A percentile compares a stretch with the other conserved stretches of the same genome.
Evolutionary conservation across 2,888 invertebrate genomes (phyloP).

Genomic region (Chirona hameri): DNA sequence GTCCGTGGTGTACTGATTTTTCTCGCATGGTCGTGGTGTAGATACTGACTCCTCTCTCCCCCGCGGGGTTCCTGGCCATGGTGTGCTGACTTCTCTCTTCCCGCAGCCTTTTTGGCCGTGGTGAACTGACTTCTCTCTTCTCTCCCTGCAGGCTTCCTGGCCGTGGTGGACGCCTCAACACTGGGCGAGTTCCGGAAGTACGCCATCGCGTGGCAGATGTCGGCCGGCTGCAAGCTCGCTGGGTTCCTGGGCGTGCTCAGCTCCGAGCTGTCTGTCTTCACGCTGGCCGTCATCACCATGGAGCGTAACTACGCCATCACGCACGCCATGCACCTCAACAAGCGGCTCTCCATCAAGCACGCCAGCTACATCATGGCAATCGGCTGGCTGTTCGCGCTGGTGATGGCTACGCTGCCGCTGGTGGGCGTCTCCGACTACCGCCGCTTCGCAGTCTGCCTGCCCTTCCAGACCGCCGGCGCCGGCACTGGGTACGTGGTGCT

Average conservation of each 20-base stretch:
- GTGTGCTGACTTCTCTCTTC: slow-evolving; percentile 41
- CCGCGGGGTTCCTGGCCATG: too few relatives aligned
- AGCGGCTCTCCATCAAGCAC: slow-evolving; percentile 79
- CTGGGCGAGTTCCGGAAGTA: slow-evolving; percentile 93
- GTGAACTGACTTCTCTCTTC: slow-evolving; percentile 60
- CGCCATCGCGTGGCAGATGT: slow-evolving; percentile 97
- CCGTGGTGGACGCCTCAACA: slow-evolving; percentile 93
- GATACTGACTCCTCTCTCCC: too few relatives aligned
- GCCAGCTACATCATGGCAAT: slow-evolving; percentile 86
- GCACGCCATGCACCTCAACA: slow-evolving; percentile 95
- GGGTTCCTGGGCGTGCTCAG: slow-evolving; percentile 93
- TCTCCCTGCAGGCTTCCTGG: slow-evolving; percentile 68
- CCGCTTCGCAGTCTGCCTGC: slow-evolving; percentile 93
- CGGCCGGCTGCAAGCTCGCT: slow-evolving; percentile 84
- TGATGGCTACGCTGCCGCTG: slow-evolving; percentile 83
- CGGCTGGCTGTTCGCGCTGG: slow-evolving; percentile 86
- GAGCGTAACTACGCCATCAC: slow-evolving; percentile 96
- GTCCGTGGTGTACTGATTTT: too few relatives aligned
- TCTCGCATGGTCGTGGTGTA: background rate
- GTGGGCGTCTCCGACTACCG: slow-evolving; percentile 91
- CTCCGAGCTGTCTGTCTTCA: slow-evolving; percentile 91
- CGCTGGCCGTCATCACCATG: slow-evolving; percentile 90
- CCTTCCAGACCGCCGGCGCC: slow-evolving; percentile 80
- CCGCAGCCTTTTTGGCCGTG: slow-evolving; percentile 80
- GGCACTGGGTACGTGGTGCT: slow-evolving; percentile 85